Conservation (phyloP, 2,888 invertebrate genomes). For the Biston stratarius region DNA sequence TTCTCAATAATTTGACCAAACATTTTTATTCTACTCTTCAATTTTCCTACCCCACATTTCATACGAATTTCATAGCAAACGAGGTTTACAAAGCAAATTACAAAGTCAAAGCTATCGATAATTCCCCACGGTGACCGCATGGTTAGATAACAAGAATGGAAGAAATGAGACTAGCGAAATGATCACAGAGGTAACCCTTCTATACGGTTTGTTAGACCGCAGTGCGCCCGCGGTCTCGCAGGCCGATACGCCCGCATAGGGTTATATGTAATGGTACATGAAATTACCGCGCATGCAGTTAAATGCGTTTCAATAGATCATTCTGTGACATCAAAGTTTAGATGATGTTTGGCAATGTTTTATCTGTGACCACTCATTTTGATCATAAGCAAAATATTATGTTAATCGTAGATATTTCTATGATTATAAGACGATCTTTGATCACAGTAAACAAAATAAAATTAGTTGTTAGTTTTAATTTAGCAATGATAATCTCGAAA, state of each 20-base stretch:
- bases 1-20: not conserved
- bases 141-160: constrained; percentile 70
- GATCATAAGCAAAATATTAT: no score
- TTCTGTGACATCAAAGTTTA: constrained; percentile 65
- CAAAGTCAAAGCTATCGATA: constrained; percentile 46
- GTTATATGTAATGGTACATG: constrained; percentile 73
- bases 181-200: constrained; percentile 79
- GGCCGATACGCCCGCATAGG: constrained; percentile 48
- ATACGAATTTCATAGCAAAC: constrained; percentile 16
- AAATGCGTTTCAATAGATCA: constrained; percentile 70
- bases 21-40: constrained; percentile 7
- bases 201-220: constrained; percentile 75
- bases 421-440: no score
- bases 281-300: constrained; percentile 70
- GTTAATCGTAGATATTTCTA: no score
- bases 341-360: constrained; percentile 24
- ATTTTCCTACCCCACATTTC: constrained; percentile 18
- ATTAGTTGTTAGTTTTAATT: no score
- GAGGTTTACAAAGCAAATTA: constrained; percentile 43
- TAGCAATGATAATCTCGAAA: no score
- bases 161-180: constrained; percentile 68
- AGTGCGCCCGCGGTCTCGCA: constrained; percentile 41
- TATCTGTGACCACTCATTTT: constrained; percentile 7
- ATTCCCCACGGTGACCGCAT: constrained; percentile 56
- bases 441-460: no score